Evolutionary conservation across 2,797 vertebrate genomes (phyloP).

Genomic region (Spondyliosoma cantharus): DNA sequence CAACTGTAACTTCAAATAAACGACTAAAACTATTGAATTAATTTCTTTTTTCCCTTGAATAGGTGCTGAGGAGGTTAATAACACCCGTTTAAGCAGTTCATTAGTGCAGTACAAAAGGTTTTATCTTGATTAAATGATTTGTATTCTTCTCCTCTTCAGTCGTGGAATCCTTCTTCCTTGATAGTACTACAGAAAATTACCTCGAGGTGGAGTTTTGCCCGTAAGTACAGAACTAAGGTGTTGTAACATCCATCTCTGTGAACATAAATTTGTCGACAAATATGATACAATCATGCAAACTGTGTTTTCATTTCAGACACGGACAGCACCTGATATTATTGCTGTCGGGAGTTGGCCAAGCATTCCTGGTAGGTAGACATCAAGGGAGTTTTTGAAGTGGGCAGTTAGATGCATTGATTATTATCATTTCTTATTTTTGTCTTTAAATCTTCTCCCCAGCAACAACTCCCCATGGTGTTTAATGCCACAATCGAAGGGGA

Average conservation of each 20-base stretch:
- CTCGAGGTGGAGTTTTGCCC: constrained; percentile 95
- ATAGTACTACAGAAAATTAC: constrained; percentile 87
- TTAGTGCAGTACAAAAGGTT: constrained; percentile 18
- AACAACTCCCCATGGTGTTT: constrained; percentile 83
- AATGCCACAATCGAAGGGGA: constrained; percentile 65
- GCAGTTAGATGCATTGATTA: too few relatives aligned
- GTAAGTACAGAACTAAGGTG: constrained; percentile 84
- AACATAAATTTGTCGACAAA: not conserved
- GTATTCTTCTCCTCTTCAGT: constrained; percentile 77
- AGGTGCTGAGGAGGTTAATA: constrained; percentile 26
- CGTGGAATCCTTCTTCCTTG: constrained; percentile 95
- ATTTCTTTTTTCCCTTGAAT: not conserved
- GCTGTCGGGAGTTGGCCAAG: constrained; percentile 88
- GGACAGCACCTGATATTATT: constrained; percentile 93
- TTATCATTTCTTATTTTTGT: constrained; percentile 11
- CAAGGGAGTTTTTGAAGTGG: not conserved
- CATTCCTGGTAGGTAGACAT: constrained; percentile 86
- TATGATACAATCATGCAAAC: not conserved
- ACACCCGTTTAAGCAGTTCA: constrained; percentile 12
- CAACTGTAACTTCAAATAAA: constrained; percentile 19
- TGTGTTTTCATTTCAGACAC: constrained; percentile 84
- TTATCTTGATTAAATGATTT: constrained; percentile 13
- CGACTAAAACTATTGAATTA: constrained; percentile 30
- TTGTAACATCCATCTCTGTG: constrained; percentile 9
- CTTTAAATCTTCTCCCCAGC: constrained; percentile 68